Base-by-base conservation (phyloP, 2,888 invertebrate genomes). In the Lagria hirta region DNA sequence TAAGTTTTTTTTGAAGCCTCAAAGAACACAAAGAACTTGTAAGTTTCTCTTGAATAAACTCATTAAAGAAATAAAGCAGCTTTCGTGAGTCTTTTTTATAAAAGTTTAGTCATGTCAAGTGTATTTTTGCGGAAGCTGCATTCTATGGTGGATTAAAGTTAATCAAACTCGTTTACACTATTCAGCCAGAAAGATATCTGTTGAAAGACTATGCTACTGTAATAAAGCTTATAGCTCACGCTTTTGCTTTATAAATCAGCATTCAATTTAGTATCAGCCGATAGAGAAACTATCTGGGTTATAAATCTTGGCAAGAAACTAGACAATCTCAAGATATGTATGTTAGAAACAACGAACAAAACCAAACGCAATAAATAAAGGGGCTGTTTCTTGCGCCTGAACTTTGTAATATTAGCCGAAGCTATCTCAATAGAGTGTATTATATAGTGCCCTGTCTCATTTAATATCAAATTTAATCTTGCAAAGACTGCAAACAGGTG, bases 81-180 rank as follows among this genome's bases (percentile, higher is more conserved):
- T n/a, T n/a, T n/a, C n/a, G n/a, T n/a, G n/a, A n/a, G n/a, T n/a
- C n/a, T n/a, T n/a, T n/a, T n/a, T n/a, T n/a, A n/a, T n/a, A n/a
- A n/a, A n/a, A n/a, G n/a, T n/a, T n/a, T n/a, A n/a, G n/a, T 36
- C 36, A 27, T 12, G 37, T 28, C 21, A 37, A 37, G 37, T 37
- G 21, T 26, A 28, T 28, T 37, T 28, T 22, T 20, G 5, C 10
- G 14, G 11, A 14, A n/a, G n/a, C n/a, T n/a, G n/a, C n/a, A n/a
- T n/a, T n/a, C n/a, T n/a, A n/a, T n/a, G n/a, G n/a, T n/a, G n/a
- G n/a, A n/a, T n/a, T n/a, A n/a, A n/a, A n/a, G n/a, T n/a, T n/a
- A n/a, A n/a, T n/a, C n/a, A 28, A 37, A 28, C 37, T 28, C 27
- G 28, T 37, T 37, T 27, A 7, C n/a, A 14, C 15, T 28, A 37